Base-by-base conservation (phyloP, 2,113 vertebrate genomes). In the Sphyrna mokarran region DNA sequence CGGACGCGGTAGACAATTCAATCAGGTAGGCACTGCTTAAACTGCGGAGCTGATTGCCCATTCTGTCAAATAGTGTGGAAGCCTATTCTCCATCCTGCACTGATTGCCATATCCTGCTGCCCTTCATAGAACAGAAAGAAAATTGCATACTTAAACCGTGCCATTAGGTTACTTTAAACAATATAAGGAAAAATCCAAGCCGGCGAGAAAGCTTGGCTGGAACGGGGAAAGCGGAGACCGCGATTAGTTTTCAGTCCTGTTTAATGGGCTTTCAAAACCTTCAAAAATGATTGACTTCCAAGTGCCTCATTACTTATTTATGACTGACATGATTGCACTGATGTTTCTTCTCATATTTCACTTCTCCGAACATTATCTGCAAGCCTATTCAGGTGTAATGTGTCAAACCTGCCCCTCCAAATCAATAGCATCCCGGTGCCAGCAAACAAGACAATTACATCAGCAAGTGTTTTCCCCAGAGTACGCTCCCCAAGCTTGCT, bases 21-120 rank as follows among this genome's bases (percentile, higher is more conserved):
- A 96, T 99, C 96, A 98, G 98, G 98, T 98, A 97, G 26, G 89
- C 33, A 37, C 58, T 96, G 37, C n/a, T 63, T 48, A 43, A 66
- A 20, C 20, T 16, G n/a, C n/a, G n/a, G 61, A 66, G 33, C 9
- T 66, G 89, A 93, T 91, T 91, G 89, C 89, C 89, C 63, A 91
- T 93, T 93, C 89, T 11, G 63, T 93, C 22, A 66, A 93, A 63
- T 61, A 23, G 61, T 68, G 89, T 37, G 33, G 29, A 93, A 68
- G 66, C 18, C 37, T 20, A 37, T 40, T 18, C 16, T 37, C 89
- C 61, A 3, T 14, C 33, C 89, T 37, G 33, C n/a, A 9, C 61
- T 66, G 89, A 93, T 68, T 93, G 14, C 89, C 1, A 40, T 18
- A 8, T 13, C 58, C 26, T 63, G 89, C 89, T 66, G 89, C n/a